phyloP scores from a whole-genome alignment of 2,113 vertebrate species.

The Arothron firmamentum region DNA sequence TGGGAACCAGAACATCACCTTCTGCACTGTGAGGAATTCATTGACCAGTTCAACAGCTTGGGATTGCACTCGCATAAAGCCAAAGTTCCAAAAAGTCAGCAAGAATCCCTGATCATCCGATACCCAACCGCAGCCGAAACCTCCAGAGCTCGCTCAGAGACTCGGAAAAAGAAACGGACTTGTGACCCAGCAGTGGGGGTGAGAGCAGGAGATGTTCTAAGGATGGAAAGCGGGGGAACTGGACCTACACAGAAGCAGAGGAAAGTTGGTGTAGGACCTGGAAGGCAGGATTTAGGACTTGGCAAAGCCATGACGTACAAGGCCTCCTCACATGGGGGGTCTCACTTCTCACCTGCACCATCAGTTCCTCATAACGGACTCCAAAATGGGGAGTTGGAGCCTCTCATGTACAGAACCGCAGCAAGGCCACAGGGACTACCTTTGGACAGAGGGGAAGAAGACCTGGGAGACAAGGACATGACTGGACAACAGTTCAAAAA shows the following conservation, averaged over 20 bases:
- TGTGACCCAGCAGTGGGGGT: conserved; percentile 64
- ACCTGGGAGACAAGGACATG: conserved; percentile 71
- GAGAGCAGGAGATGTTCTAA: conserved; percentile 41
- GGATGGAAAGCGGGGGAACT: conserved; percentile 37
- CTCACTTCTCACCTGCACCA: conserved; percentile 83
- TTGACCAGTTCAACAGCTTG: conserved; percentile 92
- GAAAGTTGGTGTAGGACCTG: conserved; percentile 62
- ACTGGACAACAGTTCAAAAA: conserved; percentile 77
- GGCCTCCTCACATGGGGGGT: conserved; percentile 81
- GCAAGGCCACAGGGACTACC: conserved; percentile 76
- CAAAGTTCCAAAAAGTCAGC: conserved; percentile 77
- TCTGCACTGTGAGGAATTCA: conserved; percentile 95
- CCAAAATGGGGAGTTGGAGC: conserved; percentile 85
- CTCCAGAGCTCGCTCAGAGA: conserved; percentile 75
- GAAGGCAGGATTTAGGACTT: conserved; percentile 76
- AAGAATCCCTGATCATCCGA: conserved; percentile 69
- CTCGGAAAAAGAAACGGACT: conserved; percentile 84
- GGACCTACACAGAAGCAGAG: conserved; percentile 76
- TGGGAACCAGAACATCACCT: conserved; percentile 97
- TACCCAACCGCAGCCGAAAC: conserved; percentile 72
- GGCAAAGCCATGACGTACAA: conserved; percentile 86
- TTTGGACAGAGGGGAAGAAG: conserved; percentile 72
- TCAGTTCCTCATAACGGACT: conserved; percentile 83
- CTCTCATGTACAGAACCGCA: conserved; percentile 80
- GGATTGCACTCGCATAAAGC: conserved; percentile 79